Base-by-base conservation (phyloP, 2,113 vertebrate genomes). In the Sterna hirundo region DNA sequence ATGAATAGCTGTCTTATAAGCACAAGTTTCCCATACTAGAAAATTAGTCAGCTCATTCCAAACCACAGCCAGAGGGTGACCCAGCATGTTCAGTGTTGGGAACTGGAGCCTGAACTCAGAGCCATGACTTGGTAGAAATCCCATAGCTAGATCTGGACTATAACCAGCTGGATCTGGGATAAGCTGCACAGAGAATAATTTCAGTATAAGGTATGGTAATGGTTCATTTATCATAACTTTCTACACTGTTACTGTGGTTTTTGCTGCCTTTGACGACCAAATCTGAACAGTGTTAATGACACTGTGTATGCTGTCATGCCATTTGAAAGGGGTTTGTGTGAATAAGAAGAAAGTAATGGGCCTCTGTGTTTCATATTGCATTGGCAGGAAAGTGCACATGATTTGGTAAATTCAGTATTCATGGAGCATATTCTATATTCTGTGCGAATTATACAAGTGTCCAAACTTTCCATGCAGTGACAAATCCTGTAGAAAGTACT, bases 251-350 rank as follows among this genome's bases (percentile, higher is more conserved):
- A 13, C 15, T 69, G 36, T 11, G 5, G 0, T 2, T 51, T 86
- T 90, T 92, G 36, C 13, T 57, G 36, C 19, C 0, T 7, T 34
- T 69, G 58, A 25, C 74, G 23, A 46, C 34, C 2, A 1, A 57
- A 86, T 58, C 6, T 79, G 34, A 76, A 13, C 21, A 62, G 13
- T 14, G 13, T 51, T 51, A 42, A 36, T 30, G 54, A 51, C 12
- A 21, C 14, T 74, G 18, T 40, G 1, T 13, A 22, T n/a, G 15
- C 10, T 36, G 15, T 42, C 6, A 51, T 29, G 22, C 4, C 7
- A 55, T 25, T 83, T 72, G 36, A 58, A 44, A 1, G 0, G 23
- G 4, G 9, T 23, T 84, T 0, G 0, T 68, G n/a, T 70, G 42
- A 86, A 38, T 12, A n/a, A 66, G 7, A 51, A 64, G 72, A 55